These are phyloP conservation scores for Thyatira batis DNA, from an alignment of 2,888 invertebrate species.

Conservation along the genomic window DNA sequence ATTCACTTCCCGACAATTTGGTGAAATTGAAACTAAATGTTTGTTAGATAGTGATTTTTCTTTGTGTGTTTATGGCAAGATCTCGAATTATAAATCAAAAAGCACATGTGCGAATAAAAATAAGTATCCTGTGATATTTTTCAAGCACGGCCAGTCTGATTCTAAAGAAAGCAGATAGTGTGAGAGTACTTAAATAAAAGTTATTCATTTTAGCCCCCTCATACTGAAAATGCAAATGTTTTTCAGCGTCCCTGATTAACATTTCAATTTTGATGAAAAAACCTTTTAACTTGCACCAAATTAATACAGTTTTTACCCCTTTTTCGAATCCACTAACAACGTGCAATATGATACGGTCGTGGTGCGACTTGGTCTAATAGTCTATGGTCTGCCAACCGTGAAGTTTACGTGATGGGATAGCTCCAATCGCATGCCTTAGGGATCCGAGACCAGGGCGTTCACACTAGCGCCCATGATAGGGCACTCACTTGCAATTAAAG, in stretches of 20 bases:
- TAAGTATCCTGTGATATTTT: too few species aligned
- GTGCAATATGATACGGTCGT: conserved; percentile 14
- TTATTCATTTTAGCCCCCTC: too few species aligned
- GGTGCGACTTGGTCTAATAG: conserved; percentile 11
- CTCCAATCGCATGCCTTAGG: conserved; percentile 27
- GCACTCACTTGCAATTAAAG: conserved; percentile 40
- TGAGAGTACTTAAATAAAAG: background rate
- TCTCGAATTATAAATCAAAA: too few species aligned
- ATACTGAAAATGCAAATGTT: background rate
- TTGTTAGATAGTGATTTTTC: conserved; percentile 10
- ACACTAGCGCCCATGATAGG: conserved; percentile 36
- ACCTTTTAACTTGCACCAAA: background rate
- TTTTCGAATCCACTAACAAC: conserved; percentile 6
- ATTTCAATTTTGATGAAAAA: background rate
- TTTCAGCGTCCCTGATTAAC: background rate
- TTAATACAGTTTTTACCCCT: background rate
- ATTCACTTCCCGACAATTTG: background rate
- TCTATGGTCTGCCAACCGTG: conserved; percentile 34
- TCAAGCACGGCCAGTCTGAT: too few species aligned
- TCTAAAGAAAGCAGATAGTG: conserved; percentile 12
- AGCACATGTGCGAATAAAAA: too few species aligned
- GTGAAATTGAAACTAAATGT: background rate
- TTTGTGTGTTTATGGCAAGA: conserved; percentile 21
- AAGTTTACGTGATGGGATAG: conserved; percentile 33
- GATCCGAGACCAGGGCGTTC: conserved; percentile 33